Evolutionary conservation across 2,797 vertebrate genomes (phyloP).

Genomic region (Bovichtus diacanthus): DNA sequence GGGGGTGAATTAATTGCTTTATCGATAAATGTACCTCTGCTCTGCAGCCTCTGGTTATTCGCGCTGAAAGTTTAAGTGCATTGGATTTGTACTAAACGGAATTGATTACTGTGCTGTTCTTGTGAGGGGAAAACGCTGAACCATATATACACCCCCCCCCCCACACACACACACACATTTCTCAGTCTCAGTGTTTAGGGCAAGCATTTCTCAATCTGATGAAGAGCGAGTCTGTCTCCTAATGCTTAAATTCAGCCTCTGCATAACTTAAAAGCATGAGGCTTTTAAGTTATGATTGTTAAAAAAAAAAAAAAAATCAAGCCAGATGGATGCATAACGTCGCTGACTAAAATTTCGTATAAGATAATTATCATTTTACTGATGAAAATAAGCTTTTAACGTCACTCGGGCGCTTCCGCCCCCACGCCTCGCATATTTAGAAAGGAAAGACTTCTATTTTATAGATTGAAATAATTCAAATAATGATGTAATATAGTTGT

Average conservation of each 20-base stretch:
- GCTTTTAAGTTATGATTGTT: conserved; percentile 25
- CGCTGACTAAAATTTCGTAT: neutral
- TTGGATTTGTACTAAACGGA: conserved; percentile 85
- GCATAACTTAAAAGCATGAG: too few species aligned
- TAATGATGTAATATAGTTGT: neutral
- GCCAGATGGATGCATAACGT: neutral
- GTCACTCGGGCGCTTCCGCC: neutral
- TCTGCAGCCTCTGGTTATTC: conserved; percentile 82
- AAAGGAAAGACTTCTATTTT: neutral
- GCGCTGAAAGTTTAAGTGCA: conserved; percentile 86
- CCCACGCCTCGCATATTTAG: neutral
- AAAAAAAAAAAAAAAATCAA: conserved; percentile 3
- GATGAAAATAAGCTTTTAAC: neutral
- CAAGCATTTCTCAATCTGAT: conserved; percentile 60
- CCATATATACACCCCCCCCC: conserved; percentile 67
- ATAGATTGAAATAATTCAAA: neutral
- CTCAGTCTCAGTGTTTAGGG: conserved; percentile 43
- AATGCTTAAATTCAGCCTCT: conserved; percentile 26
- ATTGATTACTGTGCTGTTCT: conserved; percentile 84
- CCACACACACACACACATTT: too few species aligned
- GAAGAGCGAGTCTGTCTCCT: conserved; percentile 35
- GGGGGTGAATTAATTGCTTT: conserved; percentile 82
- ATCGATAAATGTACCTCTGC: conserved; percentile 84
- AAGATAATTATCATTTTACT: neutral
- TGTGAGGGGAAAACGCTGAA: conserved; percentile 75